Evolutionary conservation across 2,113 vertebrate genomes (phyloP).

Genomic region (Platysteira castanea): DNA sequence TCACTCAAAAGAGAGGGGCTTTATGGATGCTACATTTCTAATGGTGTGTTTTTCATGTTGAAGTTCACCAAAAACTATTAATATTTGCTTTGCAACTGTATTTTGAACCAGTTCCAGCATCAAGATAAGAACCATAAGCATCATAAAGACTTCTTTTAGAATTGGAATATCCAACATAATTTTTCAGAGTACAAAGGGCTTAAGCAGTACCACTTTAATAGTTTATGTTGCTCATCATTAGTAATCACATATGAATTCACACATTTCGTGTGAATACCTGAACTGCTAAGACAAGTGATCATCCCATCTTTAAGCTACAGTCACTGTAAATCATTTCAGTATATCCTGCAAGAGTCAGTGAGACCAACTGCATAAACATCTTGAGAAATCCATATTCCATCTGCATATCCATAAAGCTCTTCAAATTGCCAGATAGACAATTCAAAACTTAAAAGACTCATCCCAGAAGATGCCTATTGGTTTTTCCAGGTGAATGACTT

Average conservation of each 20-base stretch:
- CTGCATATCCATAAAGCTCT: neutral
- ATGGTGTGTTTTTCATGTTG: neutral
- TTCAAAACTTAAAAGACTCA: neutral
- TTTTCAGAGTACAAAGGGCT: neutral
- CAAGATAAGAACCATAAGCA: neutral
- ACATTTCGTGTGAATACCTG: neutral
- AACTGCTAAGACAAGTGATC: neutral
- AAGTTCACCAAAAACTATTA: neutral
- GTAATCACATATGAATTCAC: neutral
- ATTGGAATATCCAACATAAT: neutral
- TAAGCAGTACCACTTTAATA: neutral
- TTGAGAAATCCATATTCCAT: neutral
- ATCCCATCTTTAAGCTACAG: neutral
- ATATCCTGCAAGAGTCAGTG: neutral
- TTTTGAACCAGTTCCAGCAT: neutral
- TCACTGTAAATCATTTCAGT: neutral
- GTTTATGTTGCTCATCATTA: neutral
- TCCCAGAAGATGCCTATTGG: neutral
- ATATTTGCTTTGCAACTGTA: neutral
- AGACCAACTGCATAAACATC: neutral
- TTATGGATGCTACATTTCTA: neutral
- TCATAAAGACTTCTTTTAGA: neutral
- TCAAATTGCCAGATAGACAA: neutral
- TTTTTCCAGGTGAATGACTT: neutral
- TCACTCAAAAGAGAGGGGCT: neutral